Evolutionary conservation across 2,888 invertebrate species (phyloP), one percentile per base, ranked within the genome.

Genomic region (Drosophila tanythrix): DNA sequence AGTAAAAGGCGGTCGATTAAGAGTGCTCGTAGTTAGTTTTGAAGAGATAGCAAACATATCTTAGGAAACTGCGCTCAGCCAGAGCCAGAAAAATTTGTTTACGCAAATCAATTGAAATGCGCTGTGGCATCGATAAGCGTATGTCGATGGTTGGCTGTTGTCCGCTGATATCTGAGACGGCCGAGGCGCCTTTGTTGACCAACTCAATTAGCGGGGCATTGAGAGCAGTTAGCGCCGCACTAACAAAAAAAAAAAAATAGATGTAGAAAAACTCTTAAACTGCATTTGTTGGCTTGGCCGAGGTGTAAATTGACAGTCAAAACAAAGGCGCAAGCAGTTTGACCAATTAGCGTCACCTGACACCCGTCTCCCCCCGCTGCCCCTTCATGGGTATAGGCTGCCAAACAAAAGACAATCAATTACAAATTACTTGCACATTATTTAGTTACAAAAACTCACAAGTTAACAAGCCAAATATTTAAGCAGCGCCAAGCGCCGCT

Each of bases 251-350:
- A 59, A 55, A 56, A 29, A 52, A 59, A 55, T 52, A 29, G 38
- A 59, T 52, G 50, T 46, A 6, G 51, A 67, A 58, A 35, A 64
- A 48, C 61, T 48, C 27, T n/a, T 36, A 10, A 25, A 21, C 21
- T 46, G 15, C 15, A 46, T 46, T 46, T 46, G 46, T 46, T 25
- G 46, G 25, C 8, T 15, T 33, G 57, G 25, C 15, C 43, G n/a
- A 79, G 87, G 90, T 90, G 90, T 79, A 70, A 90, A 86, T 90
- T 66, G 78, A 35, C 52, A 63, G 76, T 33, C 89, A 89, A 90
- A 90, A 83, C 87, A 85, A 90, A 90, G 85, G 87, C 90, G 90
- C 87, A 90, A 88, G 90, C 90, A 78, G 87, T 74, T 63, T 65
- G 69, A 66, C 74, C 90, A 86, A 90, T 86, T 86, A 86, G 90